phyloP scores from a whole-genome alignment of 2,797 vertebrate species.

The Phrynocephalus guinanensis region DNA sequence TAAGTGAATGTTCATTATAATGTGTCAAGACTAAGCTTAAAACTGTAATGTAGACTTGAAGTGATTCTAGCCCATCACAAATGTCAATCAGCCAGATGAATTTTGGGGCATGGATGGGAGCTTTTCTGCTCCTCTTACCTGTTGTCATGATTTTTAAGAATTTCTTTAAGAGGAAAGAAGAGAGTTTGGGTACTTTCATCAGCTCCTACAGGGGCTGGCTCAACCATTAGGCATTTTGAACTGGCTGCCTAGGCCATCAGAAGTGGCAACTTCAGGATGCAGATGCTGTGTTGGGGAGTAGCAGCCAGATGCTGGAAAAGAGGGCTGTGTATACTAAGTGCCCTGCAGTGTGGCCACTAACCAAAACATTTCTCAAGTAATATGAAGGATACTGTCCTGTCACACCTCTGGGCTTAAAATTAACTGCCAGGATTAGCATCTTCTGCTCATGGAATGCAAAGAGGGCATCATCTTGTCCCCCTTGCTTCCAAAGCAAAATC shows the following conservation, averaged over 20 bases:
- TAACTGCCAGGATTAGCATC: neutral
- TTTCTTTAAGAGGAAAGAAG: neutral
- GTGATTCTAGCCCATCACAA: neutral
- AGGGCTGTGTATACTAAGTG: neutral
- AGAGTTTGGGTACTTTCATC: neutral
- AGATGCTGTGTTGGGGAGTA: too few relatives aligned
- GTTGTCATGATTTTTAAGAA: neutral
- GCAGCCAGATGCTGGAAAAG: neutral
- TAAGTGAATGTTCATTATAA: neutral
- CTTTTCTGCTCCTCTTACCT: too few relatives aligned
- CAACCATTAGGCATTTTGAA: neutral
- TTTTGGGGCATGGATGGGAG: too few relatives aligned
- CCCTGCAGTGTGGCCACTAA: too few relatives aligned
- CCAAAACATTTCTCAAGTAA: neutral
- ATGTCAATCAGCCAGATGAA: neutral
- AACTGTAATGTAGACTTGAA: neutral
- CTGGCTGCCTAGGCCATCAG: neutral
- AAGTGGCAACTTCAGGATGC: neutral
- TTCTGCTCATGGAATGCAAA: neutral
- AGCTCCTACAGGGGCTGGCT: neutral
- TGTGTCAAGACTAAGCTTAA: neutral
- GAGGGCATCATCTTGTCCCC: neutral
- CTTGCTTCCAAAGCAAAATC: neutral
- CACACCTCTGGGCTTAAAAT: neutral
- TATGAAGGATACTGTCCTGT: neutral